Conservation (phyloP, 2,888 invertebrate genomes). For the Helobdella robusta region DNA sequence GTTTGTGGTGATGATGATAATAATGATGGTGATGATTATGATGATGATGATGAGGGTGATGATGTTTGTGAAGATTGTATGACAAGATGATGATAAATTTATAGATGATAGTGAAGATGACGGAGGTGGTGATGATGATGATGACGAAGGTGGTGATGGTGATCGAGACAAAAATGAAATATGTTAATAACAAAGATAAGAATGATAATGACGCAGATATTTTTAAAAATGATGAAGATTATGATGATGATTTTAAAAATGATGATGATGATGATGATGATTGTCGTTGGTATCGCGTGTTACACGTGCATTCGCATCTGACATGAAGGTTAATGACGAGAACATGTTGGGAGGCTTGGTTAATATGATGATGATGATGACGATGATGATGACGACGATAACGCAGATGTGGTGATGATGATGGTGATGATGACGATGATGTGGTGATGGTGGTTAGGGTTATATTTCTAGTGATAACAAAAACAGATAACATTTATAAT, state of each 20-base stretch:
- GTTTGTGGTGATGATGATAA: neutral
- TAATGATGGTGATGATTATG: neutral
- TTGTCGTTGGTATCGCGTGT: no score
- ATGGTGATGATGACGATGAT: slow-evolving; percentile 7
- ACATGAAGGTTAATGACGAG: neutral
- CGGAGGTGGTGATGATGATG: neutral
- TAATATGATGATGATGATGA: neutral
- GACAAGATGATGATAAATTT: neutral
- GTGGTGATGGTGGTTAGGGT: no score
- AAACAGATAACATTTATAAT: no score
- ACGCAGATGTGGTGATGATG: neutral
- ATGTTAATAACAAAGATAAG: no score
- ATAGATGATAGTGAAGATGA: neutral
- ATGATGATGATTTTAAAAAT: slow-evolving; percentile 6
- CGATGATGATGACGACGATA: neutral
- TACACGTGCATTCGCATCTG: no score
- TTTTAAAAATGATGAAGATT: neutral
- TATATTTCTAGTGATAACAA: no score
- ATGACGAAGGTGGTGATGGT: slow-evolving; percentile 1
- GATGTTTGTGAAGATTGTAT: neutral
- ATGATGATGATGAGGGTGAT: slow-evolving; percentile 1
- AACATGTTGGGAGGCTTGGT: neutral
- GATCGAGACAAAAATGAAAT: neutral
- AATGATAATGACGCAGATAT: neutral
- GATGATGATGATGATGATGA: slow-evolving; percentile 15